Evolutionary conservation across 2,797 vertebrate genomes (phyloP), one percentile per base, ranked within the genome.

Genomic region (Sebastes iracundus): DNA sequence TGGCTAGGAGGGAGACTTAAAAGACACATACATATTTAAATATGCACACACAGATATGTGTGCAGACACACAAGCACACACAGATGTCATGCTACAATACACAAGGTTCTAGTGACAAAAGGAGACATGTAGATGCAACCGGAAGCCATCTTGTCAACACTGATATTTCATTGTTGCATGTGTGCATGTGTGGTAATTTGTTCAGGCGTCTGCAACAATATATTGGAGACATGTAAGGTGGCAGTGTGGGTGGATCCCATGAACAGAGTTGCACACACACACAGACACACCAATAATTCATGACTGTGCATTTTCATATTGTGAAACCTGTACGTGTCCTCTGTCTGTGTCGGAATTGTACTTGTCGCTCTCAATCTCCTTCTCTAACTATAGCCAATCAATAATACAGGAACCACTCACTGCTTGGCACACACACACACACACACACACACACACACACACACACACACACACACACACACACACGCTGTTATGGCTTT

Each of bases 381-480:
- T 81, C 85, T 79, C 69, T 62, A 74, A 83, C 83, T 88, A 56
- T 62, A 68, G 61, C 58, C 20, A 32, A 89, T 93, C 84, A 91
- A 93, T 91, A 91, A 93, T 86, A 82, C 53, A 92, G 58, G 30
- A 87, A 71, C 59, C 78, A 75, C 84, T 90, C 80, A 22, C 61
- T 79, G 65, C 67, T 35, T 64, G 28, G 25, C 72, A 55, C 77
- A 71, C 75, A 76, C 77, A 63, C 60, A 69, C 75, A 63, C 60
- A 55, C 65, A 67, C 63, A 42, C 62, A 42, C 63, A 49, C 77
- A 71, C 75, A 59, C 77, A 49, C 76, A 52, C 66, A 65, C 66
- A 63, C 60, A 28, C 65, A 64, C 73, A 42, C 63, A 49, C 77
- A 71, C 75, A 59, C 77, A 49, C 76, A 52, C 66, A 65, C 66